These are phyloP conservation scores for Sialia sialis DNA, from an alignment of 2,113 vertebrate species.

Conservation along the genomic window DNA sequence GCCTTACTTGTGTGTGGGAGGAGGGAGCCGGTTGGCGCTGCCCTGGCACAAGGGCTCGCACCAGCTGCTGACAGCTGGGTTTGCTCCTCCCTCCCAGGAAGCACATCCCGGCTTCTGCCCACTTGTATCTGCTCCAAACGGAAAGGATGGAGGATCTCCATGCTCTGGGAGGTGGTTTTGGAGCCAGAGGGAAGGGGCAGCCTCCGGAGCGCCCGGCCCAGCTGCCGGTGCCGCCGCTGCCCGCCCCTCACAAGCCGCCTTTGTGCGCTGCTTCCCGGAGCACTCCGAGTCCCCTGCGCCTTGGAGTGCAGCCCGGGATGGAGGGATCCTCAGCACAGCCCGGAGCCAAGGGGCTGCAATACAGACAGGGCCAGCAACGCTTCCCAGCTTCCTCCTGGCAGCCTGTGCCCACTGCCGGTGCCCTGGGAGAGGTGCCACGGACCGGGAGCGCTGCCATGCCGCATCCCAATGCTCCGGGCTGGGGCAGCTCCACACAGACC, in stretches of 20 bases:
- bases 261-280: neutral
- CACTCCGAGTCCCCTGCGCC: neutral
- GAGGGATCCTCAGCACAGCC: neutral
- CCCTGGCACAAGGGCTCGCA: neutral
- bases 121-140: neutral
- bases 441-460: neutral
- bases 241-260: neutral
- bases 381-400: constrained; percentile 9
- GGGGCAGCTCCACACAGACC: constrained; percentile 11
- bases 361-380: neutral
- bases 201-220: neutral
- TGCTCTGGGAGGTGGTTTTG: neutral
- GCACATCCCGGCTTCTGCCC: neutral
- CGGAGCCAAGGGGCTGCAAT: neutral
- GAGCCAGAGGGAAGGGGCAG: neutral
- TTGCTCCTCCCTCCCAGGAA: neutral
- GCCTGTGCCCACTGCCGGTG: neutral
- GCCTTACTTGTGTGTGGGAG: neutral
- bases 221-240: neutral
- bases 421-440: constrained; percentile 18
- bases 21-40: neutral
- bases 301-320: constrained; percentile 31
- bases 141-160: neutral
- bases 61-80: neutral
- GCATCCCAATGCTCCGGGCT: constrained; percentile 24